These are phyloP conservation scores for Cinclus mexicanus DNA, from an alignment of 2,113 vertebrate species.

Conservation along the genomic window DNA sequence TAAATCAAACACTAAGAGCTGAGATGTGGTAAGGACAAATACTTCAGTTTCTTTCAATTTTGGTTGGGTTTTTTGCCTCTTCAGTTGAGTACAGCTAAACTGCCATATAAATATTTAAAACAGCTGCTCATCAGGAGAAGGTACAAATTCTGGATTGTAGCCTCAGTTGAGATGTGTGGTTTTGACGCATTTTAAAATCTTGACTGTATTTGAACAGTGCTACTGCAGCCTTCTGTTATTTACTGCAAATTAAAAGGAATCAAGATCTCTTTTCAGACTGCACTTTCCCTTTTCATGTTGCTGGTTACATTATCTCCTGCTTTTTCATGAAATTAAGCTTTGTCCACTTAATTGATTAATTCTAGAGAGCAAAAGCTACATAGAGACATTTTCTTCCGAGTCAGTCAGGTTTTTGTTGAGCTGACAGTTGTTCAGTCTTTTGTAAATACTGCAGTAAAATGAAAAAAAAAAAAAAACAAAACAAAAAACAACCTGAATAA, in stretches of 20 bases:
- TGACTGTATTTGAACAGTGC: background rate
- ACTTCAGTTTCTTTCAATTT: background rate
- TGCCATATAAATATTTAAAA: slow-evolving; percentile 16
- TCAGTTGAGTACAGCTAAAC: background rate
- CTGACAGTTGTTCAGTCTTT: slow-evolving; percentile 38
- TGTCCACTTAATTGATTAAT: slow-evolving; percentile 59
- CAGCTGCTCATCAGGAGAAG: background rate
- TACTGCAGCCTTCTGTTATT: slow-evolving; percentile 10
- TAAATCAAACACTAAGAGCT: background rate
- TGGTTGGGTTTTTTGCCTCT: background rate
- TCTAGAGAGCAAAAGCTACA: slow-evolving; percentile 17
- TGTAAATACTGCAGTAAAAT: slow-evolving; percentile 41
- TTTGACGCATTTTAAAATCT: background rate
- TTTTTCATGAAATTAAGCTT: slow-evolving; percentile 24
- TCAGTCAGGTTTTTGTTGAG: slow-evolving; percentile 15
- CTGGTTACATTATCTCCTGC: background rate
- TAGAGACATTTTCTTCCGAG: slow-evolving; percentile 10
- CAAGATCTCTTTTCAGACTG: background rate
- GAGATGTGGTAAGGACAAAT: background rate
- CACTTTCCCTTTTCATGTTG: background rate
- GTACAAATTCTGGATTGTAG: background rate
- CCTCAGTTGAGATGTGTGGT: background rate
- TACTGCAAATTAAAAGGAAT: slow-evolving; percentile 30
- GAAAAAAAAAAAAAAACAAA: background rate
- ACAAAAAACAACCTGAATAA: background rate